These are phyloP conservation scores for Scaptodrosophila latifasciaeformis DNA, from an alignment of 2,888 invertebrate species.

Conservation along the genomic window DNA sequence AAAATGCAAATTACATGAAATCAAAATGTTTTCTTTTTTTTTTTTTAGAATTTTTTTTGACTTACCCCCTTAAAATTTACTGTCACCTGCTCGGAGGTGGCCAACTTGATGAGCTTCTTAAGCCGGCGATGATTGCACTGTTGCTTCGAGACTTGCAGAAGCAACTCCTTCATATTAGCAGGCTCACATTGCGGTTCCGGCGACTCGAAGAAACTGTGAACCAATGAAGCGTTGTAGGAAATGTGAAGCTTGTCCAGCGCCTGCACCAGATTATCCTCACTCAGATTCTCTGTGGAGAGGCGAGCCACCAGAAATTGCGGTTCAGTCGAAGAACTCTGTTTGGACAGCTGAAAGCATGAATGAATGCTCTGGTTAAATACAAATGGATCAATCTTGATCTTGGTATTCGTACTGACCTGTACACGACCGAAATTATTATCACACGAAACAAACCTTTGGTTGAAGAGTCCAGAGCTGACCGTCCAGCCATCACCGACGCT, in stretches of 20 bases:
- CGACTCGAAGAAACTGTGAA: constrained; percentile 59
- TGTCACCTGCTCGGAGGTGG: constrained; percentile 63
- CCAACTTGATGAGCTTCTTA: constrained; percentile 67
- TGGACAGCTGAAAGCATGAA: constrained; percentile 33
- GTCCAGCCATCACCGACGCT: constrained; percentile 12
- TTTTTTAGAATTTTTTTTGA: no score
- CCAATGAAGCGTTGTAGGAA: constrained; percentile 66
- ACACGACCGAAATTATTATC: constrained; percentile 65
- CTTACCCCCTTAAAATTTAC: constrained; percentile 70
- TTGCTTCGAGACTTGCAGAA: constrained; percentile 70
- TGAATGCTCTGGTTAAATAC: no score
- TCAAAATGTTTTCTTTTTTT: no score
- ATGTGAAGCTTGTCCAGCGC: constrained; percentile 73
- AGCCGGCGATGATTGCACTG: constrained; percentile 72
- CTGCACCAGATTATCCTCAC: constrained; percentile 71
- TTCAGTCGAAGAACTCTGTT: constrained; percentile 59
- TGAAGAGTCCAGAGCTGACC: constrained; percentile 33
- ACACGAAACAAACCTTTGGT: constrained; percentile 67
- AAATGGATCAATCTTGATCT: background rate
- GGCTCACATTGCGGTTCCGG: constrained; percentile 35
- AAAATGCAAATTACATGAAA: background rate
- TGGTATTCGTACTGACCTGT: constrained; percentile 41
- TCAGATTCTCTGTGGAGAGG: constrained; percentile 68
- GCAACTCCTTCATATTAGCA: constrained; percentile 65
- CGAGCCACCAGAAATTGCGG: constrained; percentile 59